Percentiles rank a stretch among this genome's conserved stretches.
These are phyloP conservation scores for Silurus lanzhouensis DNA, from an alignment of 2,797 vertebrate genomes.

Conservation along the genomic window DNA sequence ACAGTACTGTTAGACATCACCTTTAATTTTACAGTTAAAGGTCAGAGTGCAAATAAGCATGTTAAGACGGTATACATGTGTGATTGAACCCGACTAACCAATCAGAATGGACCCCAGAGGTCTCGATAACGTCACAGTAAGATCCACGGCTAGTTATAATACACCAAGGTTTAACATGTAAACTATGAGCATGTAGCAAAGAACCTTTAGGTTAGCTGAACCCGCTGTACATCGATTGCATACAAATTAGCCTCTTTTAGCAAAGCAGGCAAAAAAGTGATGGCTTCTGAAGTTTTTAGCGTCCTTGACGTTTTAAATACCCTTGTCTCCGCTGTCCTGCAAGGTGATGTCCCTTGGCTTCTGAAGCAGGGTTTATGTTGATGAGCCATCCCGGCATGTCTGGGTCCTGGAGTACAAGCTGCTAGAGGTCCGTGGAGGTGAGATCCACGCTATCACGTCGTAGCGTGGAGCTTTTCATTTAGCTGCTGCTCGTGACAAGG, in stretches of 20 bases:
- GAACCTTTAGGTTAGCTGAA: background rate
- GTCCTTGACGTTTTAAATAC: constrained; percentile 25
- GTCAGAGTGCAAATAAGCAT: too few species aligned
- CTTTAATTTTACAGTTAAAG: too few species aligned
- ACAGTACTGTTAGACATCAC: too few species aligned
- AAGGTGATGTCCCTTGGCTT: constrained; percentile 35
- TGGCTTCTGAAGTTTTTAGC: constrained; percentile 22
- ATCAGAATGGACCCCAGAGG: background rate
- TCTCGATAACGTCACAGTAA: background rate
- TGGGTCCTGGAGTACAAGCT: constrained; percentile 39
- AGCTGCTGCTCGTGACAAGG: constrained; percentile 84
- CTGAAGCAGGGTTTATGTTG: constrained; percentile 40
- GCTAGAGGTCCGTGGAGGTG: constrained; percentile 42
- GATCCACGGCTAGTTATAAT: background rate
- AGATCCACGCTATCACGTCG: constrained; percentile 44
- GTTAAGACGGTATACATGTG: background rate
- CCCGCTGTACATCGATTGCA: constrained; percentile 7
- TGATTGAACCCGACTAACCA: background rate
- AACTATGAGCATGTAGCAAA: background rate
- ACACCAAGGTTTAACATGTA: background rate
- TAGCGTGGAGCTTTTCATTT: constrained; percentile 85
- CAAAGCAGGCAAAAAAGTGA: constrained; percentile 33
- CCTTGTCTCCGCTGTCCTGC: constrained; percentile 19
- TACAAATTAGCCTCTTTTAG: constrained; percentile 22
- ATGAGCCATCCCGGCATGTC: constrained; percentile 45